phyloP scores from a whole-genome alignment of 2,888 invertebrate genomes.

The Brachylomia viminalis region DNA sequence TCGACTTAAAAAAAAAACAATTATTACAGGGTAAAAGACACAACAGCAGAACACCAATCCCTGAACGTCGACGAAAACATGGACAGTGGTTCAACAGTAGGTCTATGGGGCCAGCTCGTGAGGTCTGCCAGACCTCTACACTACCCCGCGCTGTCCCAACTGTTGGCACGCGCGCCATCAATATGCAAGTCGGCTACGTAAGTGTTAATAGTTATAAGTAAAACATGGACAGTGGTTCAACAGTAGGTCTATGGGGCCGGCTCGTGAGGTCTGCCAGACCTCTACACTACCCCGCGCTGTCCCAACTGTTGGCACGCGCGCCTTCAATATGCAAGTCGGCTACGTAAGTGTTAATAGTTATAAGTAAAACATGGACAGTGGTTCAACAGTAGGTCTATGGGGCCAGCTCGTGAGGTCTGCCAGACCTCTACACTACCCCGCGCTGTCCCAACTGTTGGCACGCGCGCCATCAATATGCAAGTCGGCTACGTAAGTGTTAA shows the following conservation, averaged over 20 bases:
- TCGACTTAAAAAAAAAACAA: neutral
- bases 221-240: conserved; percentile 85
- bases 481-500: too few relatives aligned
- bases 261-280: conserved; percentile 91
- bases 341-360: too few relatives aligned
- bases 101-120: conserved; percentile 88
- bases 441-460: too few relatives aligned
- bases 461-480: too few relatives aligned
- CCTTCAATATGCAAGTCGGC: too few relatives aligned
- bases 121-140: conserved; percentile 93
- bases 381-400: too few relatives aligned
- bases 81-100: conserved; percentile 87
- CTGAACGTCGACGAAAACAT: conserved; percentile 83
- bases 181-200: conserved; percentile 94
- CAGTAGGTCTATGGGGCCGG: conserved; percentile 85
- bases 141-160: conserved; percentile 92
- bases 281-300: too few relatives aligned
- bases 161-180: conserved; percentile 91
- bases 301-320: too few relatives aligned
- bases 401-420: too few relatives aligned
- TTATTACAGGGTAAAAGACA: conserved; percentile 83
- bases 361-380: too few relatives aligned
- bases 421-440: too few relatives aligned
- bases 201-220: conserved; percentile 77
- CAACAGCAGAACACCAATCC: conserved; percentile 71